Percentiles rank a stretch among this genome's conserved stretches.
Conservation (phyloP, 2,797 vertebrate genomes). For the Tragopan temminckii region DNA sequence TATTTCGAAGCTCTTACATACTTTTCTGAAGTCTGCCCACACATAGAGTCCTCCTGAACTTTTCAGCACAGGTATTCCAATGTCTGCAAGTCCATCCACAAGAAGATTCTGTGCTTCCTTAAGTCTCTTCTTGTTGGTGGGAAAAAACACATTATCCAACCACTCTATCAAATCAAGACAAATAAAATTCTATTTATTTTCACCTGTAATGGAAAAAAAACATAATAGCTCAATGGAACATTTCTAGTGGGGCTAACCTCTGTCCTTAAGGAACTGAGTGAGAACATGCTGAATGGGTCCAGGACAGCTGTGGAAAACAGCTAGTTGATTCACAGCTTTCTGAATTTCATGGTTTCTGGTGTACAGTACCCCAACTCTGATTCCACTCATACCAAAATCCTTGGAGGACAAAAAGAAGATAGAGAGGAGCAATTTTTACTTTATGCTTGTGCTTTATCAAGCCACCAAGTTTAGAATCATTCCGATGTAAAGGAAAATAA, state of each 20-base stretch:
- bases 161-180: constrained; percentile 44
- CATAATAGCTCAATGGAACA: background rate
- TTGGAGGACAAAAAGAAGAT: background rate
- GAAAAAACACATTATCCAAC: constrained; percentile 60
- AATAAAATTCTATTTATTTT: background rate
- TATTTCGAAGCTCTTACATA: background rate
- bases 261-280: constrained; percentile 50
- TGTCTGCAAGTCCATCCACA: constrained; percentile 21
- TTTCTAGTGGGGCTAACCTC: constrained; percentile 25
- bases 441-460: background rate
- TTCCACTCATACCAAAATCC: constrained; percentile 65
- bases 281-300: constrained; percentile 49
- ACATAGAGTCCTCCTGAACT: constrained; percentile 56
- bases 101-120: constrained; percentile 36
- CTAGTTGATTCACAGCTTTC: constrained; percentile 39
- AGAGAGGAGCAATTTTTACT: background rate
- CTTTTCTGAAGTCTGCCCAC: constrained; percentile 70
- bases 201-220: background rate
- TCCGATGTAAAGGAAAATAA: background rate
- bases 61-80: constrained; percentile 46
- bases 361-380: constrained; percentile 53
- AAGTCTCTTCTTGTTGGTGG: constrained; percentile 46
- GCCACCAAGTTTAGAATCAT: background rate
- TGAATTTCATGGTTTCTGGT: constrained; percentile 28
- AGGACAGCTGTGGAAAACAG: constrained; percentile 55